Base-by-base conservation (phyloP, 2,797 vertebrate genomes). In the Sebastes steindachneri region DNA sequence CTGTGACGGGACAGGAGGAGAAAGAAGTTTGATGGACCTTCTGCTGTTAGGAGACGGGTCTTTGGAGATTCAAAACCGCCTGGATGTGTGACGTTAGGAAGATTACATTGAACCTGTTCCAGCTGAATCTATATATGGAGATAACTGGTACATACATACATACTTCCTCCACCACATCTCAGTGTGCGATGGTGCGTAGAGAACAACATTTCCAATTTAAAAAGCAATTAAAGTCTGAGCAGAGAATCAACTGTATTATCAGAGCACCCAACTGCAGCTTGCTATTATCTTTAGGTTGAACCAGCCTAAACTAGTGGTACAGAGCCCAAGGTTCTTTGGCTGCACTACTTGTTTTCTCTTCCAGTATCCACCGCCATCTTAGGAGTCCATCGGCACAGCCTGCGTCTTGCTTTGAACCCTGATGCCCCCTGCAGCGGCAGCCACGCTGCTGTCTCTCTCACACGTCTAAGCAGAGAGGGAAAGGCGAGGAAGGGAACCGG, bases 201-300 rank as follows among this genome's bases (percentile, higher is more conserved):
- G 33, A 77, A 83, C 64, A 80, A 80, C 84, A 83, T 69, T 85
- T 90, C 77, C 77, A 83, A 83, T 93, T 88, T 85, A 82, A 92
- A 89, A 92, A 87, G 75, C 82, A 88, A 91, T 93, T 89, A 82
- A 82, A 59, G 51, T 41, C 25, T 7, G 59, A 67, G 75, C 31
- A 59, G 72, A 62, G 21, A 51, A 62, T 84, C 62, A 28, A 8
- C 26, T 15, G 58, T 66, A 14, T 79, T 35, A 82, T 66, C 64
- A 59, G 69, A 37, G 53, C 29, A 14, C 21, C 35, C 15, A 7
- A 3, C 45, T 60, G 55, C 65, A 70, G 66, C 67, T 31, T 12
- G 57, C 37, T 73, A 28, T 76, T 77, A 66, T 75, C 65, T 85
- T 75, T 12, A 35, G 51, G 45, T 51, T 45, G 17, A 75, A 60